Base-by-base conservation (phyloP, 2,888 invertebrate genomes). In the Creontiades dilutus region DNA sequence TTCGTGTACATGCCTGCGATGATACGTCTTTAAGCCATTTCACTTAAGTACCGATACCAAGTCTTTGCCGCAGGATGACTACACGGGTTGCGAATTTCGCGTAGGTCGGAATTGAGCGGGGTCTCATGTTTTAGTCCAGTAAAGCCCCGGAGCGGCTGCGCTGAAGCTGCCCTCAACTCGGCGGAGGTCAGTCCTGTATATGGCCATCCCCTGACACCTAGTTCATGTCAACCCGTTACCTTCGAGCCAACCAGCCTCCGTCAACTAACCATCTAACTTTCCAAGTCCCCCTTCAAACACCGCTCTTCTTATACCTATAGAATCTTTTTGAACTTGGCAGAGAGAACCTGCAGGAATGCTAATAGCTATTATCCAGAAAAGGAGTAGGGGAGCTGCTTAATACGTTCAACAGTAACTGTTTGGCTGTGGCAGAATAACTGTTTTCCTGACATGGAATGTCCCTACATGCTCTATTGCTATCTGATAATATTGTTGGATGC, bases 191-290 rank as follows among this genome's bases (percentile, higher is more conserved):
- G 68, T 47, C 78, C 78, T 78, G 78, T 78, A 78, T 78, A 78
- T 78, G 78, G 78, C 47, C 46, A 78, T 78, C 78, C 46, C 16
- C 78, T 78, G 78, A 78, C 78, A 78, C 78, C 78, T 78, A 78
- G 78, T 78, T 78, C 78, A 78, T 78, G 78, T 78, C 78, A 78
- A 78, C 78, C 78, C 78, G 78, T 78, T 78, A 78, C 78, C 78
- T 78, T 46, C 78, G 11, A 68, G 68, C 68, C 68, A 68, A 78
- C 78, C 78, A 47, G 78, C 46, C 28, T 75, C 75, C 78, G 47
- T 78, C 78, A 78, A 78, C 46, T 78, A 78, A 47, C 46, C 46
- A 78, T 78, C 78, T 78, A 78, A 78, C 78, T 78, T 78, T n/a
- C 46, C 11, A 19, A 76, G 37, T 76, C 46, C 28, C 76, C 14